Evolutionary conservation across 2,113 vertebrate species (phyloP), one percentile per base, ranked within the genome.

Genomic region (Hassar affinis): DNA sequence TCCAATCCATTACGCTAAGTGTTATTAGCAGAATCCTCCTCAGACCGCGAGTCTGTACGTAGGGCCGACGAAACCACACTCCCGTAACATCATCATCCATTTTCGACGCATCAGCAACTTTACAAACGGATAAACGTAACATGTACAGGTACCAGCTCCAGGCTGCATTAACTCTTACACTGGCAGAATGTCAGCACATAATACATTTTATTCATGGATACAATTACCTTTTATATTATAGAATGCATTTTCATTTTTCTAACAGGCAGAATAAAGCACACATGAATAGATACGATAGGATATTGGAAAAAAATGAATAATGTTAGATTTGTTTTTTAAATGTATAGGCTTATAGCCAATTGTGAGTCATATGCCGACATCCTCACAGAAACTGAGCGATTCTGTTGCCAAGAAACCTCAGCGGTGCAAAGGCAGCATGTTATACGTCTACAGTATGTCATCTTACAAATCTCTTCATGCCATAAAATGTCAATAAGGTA

Each of bases 1-100:
- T 74, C 68, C 68, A 71, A 61, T 82, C 80, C 56, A 75, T 74
- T 82, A 75, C 9, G 12, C 54, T 75, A 61, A 82, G 80, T 82
- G 80, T 61, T 82, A 61, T 75, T 82, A 74, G 64, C 83, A 52
- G 62, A 79, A 61, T 56, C 56, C 35, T 82, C 69, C 45, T 56
- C 27, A 45, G 45, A 64, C 71, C 35, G 45, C 27, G n/a, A 68
- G 68, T 57, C 80, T 59, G 80, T 69, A 59, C 35, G n/a, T 51
- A 81, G 52, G 1, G 25, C 66, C 52, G 30, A 68, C 72, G 49
- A 81, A 54, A 54, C 79, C 56, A n/a, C 49, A 52, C 49, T 47
- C 49, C 79, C 56, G 22, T 71, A 81, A 81, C 79, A 45, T 69
- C 64, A 69, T 54, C 49, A 71, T 81, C 30, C 69, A 56, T 71